Evolutionary conservation across 92 coral and sea anemone species (phyloP), one percentile per base, ranked within the genome.

Genomic region (Porites cylindrica): DNA sequence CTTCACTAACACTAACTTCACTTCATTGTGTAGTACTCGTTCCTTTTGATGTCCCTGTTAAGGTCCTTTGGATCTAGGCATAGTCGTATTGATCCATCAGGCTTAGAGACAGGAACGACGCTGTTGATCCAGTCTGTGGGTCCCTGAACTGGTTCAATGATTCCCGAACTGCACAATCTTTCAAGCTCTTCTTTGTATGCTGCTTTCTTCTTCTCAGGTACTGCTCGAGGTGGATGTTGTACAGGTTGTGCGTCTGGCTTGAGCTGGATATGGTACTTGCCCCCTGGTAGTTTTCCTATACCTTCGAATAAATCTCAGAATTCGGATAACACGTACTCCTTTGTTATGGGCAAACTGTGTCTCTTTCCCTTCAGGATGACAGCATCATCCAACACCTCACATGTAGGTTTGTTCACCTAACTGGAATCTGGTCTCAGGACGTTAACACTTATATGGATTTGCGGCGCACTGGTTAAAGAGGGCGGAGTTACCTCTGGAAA

Each of bases 31-130:
- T 73, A 51, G 69, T 77, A 21, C 70, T 23, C 29, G 70, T 60
- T 77, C 21, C 70, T 24, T 51, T 65, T 47, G 24, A 65, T 79
- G 62, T 62, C 18, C 73, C 19, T 66, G 20, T 88, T 88, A 21
- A 89, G 83, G 76, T 86, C 91, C 24, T 79, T 82, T 12, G 93
- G 96, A 62, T 93, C 92, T 6, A 93, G 87, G 47, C 96, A 90
- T 1, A 93, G 87, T 24, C 96, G 85, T 51, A 93, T 90, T 19
- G 90, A 85, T 26, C 85, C 88, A 56, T 93, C 84, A 38, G 84
- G 84, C 51, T 80, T 80, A 14, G 52, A 20, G 53, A 50, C 75
- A 10, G 64, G 52, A 11, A 50, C 66, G 8, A 66, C 66, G 75
- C 84, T 66, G 14, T 47, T 80, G 47, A 75, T 23, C 54, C 75